phyloP scores from a whole-genome alignment of 1,140 invertebrate species.

The Drosophila funebris region DNA sequence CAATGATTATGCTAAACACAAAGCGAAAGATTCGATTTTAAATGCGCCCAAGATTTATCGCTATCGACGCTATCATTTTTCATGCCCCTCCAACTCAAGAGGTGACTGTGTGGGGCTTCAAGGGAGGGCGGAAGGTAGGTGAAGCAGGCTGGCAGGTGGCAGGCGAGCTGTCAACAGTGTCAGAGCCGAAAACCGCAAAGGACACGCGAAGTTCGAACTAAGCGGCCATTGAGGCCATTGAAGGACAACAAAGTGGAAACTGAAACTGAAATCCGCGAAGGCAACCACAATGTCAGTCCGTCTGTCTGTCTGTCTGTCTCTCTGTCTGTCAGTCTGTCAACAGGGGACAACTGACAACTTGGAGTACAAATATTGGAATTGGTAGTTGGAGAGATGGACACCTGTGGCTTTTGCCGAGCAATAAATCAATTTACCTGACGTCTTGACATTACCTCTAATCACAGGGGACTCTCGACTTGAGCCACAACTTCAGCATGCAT shows the following conservation, averaged over 20 bases:
- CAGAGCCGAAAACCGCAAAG: conserved; percentile 40
- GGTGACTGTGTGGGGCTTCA: too few species aligned
- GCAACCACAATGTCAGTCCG: conserved; percentile 24
- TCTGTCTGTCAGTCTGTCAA: conserved; percentile 24
- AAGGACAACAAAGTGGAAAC: conserved; percentile 34
- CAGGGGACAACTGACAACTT: conserved; percentile 30
- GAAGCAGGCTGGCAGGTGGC: background rate
- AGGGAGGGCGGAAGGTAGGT: background rate
- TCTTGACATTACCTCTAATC: conserved; percentile 45
- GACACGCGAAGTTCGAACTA: conserved; percentile 34
- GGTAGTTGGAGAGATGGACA: conserved; percentile 32
- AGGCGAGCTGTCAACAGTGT: conserved; percentile 32
- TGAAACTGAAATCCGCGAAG: conserved; percentile 30
- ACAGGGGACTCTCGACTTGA: conserved; percentile 14
- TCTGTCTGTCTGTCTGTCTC: background rate
- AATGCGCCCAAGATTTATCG: conserved; percentile 47
- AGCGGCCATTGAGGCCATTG: conserved; percentile 25
- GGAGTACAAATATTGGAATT: conserved; percentile 8
- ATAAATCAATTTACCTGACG: conserved; percentile 48
- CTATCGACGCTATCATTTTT: conserved; percentile 47
- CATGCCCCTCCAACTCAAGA: conserved; percentile 12
- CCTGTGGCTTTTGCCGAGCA: conserved; percentile 46
- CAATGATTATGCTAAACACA: conserved; percentile 39
- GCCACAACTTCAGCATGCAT: background rate
- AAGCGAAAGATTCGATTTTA: conserved; percentile 44